phyloP scores from a whole-genome alignment of 2,113 vertebrate species.

The Willisornis vidua region DNA sequence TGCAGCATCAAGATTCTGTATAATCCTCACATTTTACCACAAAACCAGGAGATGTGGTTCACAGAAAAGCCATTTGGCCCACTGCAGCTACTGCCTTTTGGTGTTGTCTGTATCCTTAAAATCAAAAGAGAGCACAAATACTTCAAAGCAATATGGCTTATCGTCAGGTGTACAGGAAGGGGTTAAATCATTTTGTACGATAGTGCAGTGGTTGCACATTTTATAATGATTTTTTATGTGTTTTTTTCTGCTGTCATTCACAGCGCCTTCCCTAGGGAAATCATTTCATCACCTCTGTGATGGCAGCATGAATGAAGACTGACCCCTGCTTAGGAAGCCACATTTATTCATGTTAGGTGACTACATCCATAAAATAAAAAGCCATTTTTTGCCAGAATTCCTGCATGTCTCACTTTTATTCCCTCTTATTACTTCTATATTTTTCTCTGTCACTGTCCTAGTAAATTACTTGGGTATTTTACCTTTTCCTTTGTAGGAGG shows the following conservation, averaged over 20 bases:
- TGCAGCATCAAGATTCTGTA: not conserved
- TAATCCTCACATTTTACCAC: not conserved
- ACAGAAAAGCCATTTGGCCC: not conserved
- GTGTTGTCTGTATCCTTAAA: not conserved
- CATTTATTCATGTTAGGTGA: slow-evolving; percentile 19
- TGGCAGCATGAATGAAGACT: slow-evolving; percentile 10
- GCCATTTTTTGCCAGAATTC: not conserved
- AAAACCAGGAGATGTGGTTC: not conserved
- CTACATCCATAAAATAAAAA: slow-evolving; percentile 21
- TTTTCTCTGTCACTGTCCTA: not conserved
- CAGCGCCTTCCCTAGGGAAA: slow-evolving; percentile 24
- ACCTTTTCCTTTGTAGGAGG: not conserved
- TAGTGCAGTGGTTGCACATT: not conserved
- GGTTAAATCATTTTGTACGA: not conserved
- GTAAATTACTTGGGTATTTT: not conserved
- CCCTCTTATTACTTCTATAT: not conserved
- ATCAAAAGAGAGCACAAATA: not conserved
- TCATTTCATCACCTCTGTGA: slow-evolving; percentile 1
- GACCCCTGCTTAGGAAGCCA: slow-evolving; percentile 17
- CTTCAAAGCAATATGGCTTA: not conserved
- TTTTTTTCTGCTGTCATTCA: not conserved
- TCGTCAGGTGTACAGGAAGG: not conserved
- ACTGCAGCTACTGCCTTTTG: not conserved
- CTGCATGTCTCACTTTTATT: not conserved
- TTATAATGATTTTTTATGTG: not conserved